Evolutionary conservation across 2,888 invertebrate species (phyloP).

Genomic region (Monopis laevigella): DNA sequence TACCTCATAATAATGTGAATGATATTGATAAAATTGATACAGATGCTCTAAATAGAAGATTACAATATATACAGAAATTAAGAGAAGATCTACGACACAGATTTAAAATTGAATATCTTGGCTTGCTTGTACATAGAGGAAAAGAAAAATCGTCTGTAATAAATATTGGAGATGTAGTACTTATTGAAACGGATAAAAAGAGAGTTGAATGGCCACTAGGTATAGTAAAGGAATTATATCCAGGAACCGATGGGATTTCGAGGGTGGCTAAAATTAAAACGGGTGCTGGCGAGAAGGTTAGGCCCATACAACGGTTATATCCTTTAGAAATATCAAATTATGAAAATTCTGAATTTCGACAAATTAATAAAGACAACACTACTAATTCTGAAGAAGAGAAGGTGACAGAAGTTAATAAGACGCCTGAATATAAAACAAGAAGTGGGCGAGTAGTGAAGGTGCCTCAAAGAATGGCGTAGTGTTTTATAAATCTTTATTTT

Average conservation of each 20-base stretch:
- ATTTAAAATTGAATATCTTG: slow-evolving; percentile 13
- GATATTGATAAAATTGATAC: slow-evolving; percentile 8
- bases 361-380: no score
- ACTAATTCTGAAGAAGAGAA: no score
- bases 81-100: slow-evolving; percentile 16
- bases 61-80: not conserved
- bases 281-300: no score
- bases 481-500: no score
- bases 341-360: no score
- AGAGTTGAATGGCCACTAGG: slow-evolving; percentile 9
- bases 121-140: not conserved
- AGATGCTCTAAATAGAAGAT: not conserved
- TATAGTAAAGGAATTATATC: not conserved
- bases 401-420: no score
- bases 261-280: slow-evolving; percentile 11
- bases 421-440: no score
- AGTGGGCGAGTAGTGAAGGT: no score
- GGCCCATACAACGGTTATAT: no score
- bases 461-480: no score
- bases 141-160: not conserved
- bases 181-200: slow-evolving; percentile 6
- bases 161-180: slow-evolving; percentile 11
- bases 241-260: slow-evolving; percentile 8
- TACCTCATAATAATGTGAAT: slow-evolving; percentile 13
- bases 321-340: no score